These are phyloP conservation scores for Sinocyclocheilus anophthalmus DNA, from an alignment of 2,113 vertebrate species.

Conservation along the genomic window DNA sequence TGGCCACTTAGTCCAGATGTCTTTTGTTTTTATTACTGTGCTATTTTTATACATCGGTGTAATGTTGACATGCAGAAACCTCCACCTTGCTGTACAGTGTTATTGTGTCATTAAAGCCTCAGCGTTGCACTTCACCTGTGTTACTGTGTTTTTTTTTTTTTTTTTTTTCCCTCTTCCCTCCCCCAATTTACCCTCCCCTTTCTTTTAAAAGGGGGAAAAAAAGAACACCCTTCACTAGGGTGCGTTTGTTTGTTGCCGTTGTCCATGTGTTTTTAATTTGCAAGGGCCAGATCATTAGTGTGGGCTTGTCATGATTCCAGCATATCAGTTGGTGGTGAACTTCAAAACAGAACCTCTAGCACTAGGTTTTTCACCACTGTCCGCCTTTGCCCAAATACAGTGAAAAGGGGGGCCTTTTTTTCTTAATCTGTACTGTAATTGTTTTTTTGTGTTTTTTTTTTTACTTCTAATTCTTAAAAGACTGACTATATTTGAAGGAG, in stretches of 20 bases:
- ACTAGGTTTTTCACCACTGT: neutral
- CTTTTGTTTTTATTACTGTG: constrained; percentile 53
- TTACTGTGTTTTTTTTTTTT: neutral
- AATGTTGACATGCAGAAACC: constrained; percentile 45
- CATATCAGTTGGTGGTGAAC: neutral
- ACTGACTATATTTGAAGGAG: neutral
- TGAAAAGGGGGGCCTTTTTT: neutral
- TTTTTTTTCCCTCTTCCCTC: too few relatives aligned
- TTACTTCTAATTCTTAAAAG: too few relatives aligned
- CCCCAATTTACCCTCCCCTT: too few relatives aligned
- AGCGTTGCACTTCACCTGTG: constrained; percentile 50
- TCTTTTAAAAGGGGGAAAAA: too few relatives aligned
- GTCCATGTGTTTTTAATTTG: neutral
- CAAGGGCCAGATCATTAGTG: neutral
- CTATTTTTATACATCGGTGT: constrained; percentile 59
- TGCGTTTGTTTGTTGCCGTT: neutral
- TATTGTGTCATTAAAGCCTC: constrained; percentile 62
- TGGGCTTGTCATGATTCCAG: neutral
- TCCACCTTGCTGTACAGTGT: constrained; percentile 55
- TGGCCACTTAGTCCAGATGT: constrained; percentile 35
- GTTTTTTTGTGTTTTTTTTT: too few relatives aligned
- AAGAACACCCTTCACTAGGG: neutral
- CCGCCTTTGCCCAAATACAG: neutral
- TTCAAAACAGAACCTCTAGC: neutral
- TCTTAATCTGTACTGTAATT: neutral